Evolutionary conservation across 2,888 invertebrate genomes (phyloP).

Genomic region (Amblyjoppa fuscipennis): DNA sequence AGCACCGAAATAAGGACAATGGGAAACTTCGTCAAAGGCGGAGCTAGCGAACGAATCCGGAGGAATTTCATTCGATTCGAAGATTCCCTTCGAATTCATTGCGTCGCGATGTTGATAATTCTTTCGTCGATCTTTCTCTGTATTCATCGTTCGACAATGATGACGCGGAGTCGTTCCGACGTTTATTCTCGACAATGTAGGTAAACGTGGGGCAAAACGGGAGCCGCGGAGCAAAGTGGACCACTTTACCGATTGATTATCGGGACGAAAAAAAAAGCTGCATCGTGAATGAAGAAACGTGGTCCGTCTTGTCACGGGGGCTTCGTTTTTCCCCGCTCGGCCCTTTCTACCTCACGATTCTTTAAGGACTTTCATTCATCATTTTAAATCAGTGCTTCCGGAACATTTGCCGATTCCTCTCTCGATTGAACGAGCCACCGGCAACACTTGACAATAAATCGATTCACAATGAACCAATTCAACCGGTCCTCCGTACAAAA

Average conservation of each 20-base stretch:
- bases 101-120: constrained; percentile 32
- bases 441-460: not conserved
- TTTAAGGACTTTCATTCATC: not conserved
- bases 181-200: constrained; percentile 3
- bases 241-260: not conserved
- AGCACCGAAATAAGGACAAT: constrained; percentile 31
- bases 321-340: no score
- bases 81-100: constrained; percentile 48
- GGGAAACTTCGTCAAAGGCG: constrained; percentile 39
- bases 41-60: constrained; percentile 52
- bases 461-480: constrained; percentile 1
- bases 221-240: no score
- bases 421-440: not conserved
- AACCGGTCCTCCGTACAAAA: not conserved
- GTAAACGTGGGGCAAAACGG: no score
- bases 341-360: no score
- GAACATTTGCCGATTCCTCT: not conserved
- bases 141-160: not conserved
- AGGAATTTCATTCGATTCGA: constrained; percentile 64
- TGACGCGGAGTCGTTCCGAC: constrained; percentile 6
- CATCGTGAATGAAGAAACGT: no score
- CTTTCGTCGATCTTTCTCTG: not conserved
- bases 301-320: no score
- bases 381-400: not conserved
- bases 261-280: no score